Evolutionary conservation across 1,140 invertebrate genomes (phyloP), one percentile per base, ranked within the genome.

Genomic region (Lysiphlebus fabarum): DNA sequence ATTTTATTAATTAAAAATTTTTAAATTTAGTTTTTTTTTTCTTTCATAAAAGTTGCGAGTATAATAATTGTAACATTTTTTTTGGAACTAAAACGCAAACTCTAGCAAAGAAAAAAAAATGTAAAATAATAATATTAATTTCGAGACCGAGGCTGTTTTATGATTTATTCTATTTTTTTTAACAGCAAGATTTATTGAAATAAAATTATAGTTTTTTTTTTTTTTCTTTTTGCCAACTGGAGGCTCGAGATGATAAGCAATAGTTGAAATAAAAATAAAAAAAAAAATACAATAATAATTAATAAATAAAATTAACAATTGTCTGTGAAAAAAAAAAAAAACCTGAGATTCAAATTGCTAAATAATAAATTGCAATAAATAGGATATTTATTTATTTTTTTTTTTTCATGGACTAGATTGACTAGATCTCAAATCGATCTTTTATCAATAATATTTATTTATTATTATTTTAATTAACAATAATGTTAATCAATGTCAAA

Each of bases 331-430:
- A 36, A 42, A 48, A 50, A 36, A 1, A n/a, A 38, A 9, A 49
- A 58, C 56, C 56, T 58, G 56, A 58, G 58, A 59, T 59, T 59
- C 50, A 43, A 38, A 41, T 53, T 17, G 50, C 38, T 4, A n/a
- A 4, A 11, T 6, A 6, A 38, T 7, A 51, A 38, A 38, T 34
- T 41, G 34, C 43, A 36, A 44, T 26, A 42, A 33, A 6, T 54
- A 11, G 12, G 10, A 10, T 17, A 4, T 17, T 17, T 33, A 33
- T 33, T 50, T 33, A 38, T 41, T 41, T 42, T 47, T 8, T 14
- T 7, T 33, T 38, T 50, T 49, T 14, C 45, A 37, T 38, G 47
- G 56, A 58, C 56, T 58, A 58, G 56, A 58, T 40, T 58, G 56
- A 58, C 56, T 58, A 58, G 56, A 58, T 50, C 56, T 50, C 38